Evolutionary conservation across 2,888 invertebrate genomes (phyloP).

Genomic region (Nomada fucata): DNA sequence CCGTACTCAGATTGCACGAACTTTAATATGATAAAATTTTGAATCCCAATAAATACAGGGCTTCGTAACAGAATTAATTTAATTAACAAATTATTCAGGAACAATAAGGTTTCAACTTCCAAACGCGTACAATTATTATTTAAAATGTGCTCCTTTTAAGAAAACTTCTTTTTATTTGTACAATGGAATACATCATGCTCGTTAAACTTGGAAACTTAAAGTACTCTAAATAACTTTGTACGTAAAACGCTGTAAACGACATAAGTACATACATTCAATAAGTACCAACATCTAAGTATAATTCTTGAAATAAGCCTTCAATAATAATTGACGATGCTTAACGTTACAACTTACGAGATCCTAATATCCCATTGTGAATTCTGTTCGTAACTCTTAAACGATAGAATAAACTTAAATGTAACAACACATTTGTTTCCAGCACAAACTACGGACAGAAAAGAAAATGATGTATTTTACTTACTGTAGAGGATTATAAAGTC

Average conservation of each 20-base stretch:
- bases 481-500: neutral
- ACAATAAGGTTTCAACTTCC: neutral
- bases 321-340: constrained; percentile 37
- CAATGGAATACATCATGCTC: constrained; percentile 29
- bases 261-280: constrained; percentile 66
- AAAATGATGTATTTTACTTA: constrained; percentile 12
- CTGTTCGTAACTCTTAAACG: neutral
- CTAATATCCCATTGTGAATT: constrained; percentile 1
- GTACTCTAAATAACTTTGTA: constrained; percentile 30
- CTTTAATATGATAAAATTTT: neutral
- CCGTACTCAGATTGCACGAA: neutral
- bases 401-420: neutral
- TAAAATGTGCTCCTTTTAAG: neutral
- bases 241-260: constrained; percentile 31
- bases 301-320: constrained; percentile 13
- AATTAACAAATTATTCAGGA: neutral
- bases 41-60: neutral
- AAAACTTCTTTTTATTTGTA: constrained; percentile 22
- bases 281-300: constrained; percentile 61
- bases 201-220: constrained; percentile 20
- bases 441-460: neutral
- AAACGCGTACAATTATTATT: neutral
- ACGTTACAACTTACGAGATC: constrained; percentile 36
- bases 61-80: too few species aligned
- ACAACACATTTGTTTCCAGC: neutral